phyloP scores from a whole-genome alignment of 1,140 invertebrate species.

The Frieseomelitta varia region DNA sequence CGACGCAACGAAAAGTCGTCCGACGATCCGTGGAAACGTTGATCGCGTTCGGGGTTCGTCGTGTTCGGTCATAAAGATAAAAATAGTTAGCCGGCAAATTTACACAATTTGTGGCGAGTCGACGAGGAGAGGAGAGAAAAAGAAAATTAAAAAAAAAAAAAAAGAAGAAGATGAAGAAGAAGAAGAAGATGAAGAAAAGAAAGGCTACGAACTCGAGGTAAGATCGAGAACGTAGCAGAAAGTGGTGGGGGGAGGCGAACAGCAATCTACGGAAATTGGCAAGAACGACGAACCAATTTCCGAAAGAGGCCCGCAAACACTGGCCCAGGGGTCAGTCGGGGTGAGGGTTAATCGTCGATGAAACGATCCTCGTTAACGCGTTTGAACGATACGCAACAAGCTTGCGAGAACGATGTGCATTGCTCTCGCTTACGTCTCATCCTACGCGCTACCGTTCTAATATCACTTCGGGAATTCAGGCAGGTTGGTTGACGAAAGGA shows the following conservation, averaged over 20 bases:
- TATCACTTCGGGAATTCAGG: too few relatives aligned
- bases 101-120: conserved; percentile 78
- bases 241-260: conserved; percentile 47
- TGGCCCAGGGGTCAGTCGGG: conserved; percentile 74
- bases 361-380: conserved; percentile 81
- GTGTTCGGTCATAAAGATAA: conserved; percentile 79
- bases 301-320: conserved; percentile 76
- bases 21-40: conserved; percentile 33
- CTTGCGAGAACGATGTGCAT: conserved; percentile 49
- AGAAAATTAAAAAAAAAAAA: too few relatives aligned
- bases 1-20: background rate
- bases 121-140: conserved; percentile 14
- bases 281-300: conserved; percentile 80
- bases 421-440: conserved; percentile 46
- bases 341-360: conserved; percentile 80
- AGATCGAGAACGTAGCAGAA: conserved; percentile 30
- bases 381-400: conserved; percentile 66
- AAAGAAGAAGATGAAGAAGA: too few relatives aligned
- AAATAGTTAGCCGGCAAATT: conserved; percentile 80
- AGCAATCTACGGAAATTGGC: conserved; percentile 81
- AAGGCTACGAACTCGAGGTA: conserved; percentile 43
- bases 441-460: conserved; percentile 25
- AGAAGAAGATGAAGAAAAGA: too few relatives aligned
- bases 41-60: conserved; percentile 52
- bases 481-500: too few relatives aligned